phyloP scores from a whole-genome alignment of 2,113 vertebrate species.

The Hyperopisus bebe region DNA sequence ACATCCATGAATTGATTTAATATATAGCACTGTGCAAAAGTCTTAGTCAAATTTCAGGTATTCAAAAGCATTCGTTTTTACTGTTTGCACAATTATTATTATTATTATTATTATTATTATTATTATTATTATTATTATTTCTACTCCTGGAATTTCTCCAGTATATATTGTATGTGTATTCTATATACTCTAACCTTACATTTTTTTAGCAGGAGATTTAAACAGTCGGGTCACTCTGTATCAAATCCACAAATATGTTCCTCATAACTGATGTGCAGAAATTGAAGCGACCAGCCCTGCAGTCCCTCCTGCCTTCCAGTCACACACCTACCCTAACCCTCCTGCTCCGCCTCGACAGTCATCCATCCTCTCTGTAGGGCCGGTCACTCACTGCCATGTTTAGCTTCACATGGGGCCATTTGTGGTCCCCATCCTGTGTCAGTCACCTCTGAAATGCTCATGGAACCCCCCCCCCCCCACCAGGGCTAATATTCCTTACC shows the following conservation, averaged over 20 bases:
- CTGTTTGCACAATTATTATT: neutral
- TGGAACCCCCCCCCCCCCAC: neutral
- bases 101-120: neutral
- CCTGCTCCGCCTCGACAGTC: neutral
- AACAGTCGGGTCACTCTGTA: neutral
- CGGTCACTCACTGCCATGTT: neutral
- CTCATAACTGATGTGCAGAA: slow-evolving; percentile 5
- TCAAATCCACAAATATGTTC: slow-evolving; percentile 9
- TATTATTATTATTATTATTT: neutral
- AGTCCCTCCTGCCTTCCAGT: slow-evolving; percentile 17
- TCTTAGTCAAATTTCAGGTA: neutral
- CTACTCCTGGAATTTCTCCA: neutral
- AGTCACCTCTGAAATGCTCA: neutral
- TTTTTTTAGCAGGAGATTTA: neutral
- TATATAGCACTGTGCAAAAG: neutral
- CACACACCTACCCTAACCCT: neutral
- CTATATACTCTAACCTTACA: neutral
- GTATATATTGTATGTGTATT: neutral
- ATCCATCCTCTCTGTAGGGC: neutral
- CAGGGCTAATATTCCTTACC: neutral
- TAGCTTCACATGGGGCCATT: neutral
- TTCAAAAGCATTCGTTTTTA: neutral
- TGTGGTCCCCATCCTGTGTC: neutral
- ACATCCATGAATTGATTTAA: neutral
- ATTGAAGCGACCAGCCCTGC: neutral